Percentiles rank a stretch among this genome's conserved stretches.
These are phyloP conservation scores for Cybosia mesomella DNA, from an alignment of 2,888 invertebrate genomes.

Conservation along the genomic window DNA sequence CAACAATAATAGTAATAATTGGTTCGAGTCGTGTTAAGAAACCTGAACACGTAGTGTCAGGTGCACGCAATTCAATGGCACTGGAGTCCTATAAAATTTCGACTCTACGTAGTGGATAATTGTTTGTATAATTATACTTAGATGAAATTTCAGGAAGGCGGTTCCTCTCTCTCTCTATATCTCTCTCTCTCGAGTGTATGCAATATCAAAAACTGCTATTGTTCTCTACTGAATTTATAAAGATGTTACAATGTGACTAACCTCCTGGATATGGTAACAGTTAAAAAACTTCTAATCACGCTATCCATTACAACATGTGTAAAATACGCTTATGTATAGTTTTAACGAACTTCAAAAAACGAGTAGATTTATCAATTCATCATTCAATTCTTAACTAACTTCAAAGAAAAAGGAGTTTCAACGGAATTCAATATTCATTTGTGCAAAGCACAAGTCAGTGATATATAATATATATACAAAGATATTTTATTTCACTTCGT, in stretches of 20 bases:
- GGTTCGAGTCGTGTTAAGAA: slow-evolving; percentile 46
- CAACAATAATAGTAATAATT: slow-evolving; percentile 48
- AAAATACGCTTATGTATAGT: background rate
- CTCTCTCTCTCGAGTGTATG: background rate
- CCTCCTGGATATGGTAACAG: background rate
- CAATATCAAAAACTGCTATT: background rate
- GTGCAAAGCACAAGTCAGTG: no score
- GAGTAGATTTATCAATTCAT: no score
- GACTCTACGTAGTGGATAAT: slow-evolving; percentile 10
- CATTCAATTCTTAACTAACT: no score
- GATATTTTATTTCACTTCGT: no score
- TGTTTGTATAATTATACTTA: slow-evolving; percentile 4
- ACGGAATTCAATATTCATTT: no score
- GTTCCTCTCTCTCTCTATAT: no score
- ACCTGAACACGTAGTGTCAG: slow-evolving; percentile 45
- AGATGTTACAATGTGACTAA: background rate
- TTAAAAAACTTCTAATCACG: background rate
- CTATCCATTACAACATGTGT: no score
- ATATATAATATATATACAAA: no score
- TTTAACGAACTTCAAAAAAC: background rate
- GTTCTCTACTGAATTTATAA: background rate
- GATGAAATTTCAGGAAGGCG: background rate
- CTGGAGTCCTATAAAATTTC: slow-evolving; percentile 9
- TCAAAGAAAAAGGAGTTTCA: no score
- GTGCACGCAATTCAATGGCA: slow-evolving; percentile 31